phyloP scores from a whole-genome alignment of 2,113 vertebrate species.

The Hydrochoerus hydrochaeris region DNA sequence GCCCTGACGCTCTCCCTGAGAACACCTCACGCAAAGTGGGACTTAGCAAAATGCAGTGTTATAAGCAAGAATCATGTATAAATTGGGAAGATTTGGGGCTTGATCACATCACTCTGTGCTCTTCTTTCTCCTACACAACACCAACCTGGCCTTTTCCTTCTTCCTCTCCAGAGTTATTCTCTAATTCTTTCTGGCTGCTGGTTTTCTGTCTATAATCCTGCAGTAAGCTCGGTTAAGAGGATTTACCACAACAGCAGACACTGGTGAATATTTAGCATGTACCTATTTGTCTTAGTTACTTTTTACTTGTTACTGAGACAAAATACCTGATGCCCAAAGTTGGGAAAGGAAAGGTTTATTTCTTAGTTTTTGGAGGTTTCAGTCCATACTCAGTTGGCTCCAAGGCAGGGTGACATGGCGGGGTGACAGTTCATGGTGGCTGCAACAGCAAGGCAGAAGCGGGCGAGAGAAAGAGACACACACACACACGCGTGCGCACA shows the following conservation, averaged over 20 bases:
- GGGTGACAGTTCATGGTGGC: no score
- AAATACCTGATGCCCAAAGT: no score
- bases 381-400: no score
- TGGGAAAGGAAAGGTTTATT: no score
- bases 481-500: no score
- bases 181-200: neutral
- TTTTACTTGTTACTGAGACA: no score
- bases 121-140: neutral
- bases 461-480: no score
- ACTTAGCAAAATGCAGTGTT: no score
- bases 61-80: neutral
- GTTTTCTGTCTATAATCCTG: neutral
- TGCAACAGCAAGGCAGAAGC: no score
- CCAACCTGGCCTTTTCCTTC: neutral
- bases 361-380: no score
- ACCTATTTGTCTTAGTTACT: neutral
- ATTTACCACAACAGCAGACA: neutral
- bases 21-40: neutral
- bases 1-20: neutral
- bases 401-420: no score
- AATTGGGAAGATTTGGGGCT: neutral
- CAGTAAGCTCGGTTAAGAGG: neutral
- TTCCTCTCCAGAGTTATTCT: neutral
- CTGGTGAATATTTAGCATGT: neutral
- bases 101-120: rapidly evolving